phyloP scores from a whole-genome alignment of 2,113 vertebrate genomes.

The Coturnix japonica region DNA sequence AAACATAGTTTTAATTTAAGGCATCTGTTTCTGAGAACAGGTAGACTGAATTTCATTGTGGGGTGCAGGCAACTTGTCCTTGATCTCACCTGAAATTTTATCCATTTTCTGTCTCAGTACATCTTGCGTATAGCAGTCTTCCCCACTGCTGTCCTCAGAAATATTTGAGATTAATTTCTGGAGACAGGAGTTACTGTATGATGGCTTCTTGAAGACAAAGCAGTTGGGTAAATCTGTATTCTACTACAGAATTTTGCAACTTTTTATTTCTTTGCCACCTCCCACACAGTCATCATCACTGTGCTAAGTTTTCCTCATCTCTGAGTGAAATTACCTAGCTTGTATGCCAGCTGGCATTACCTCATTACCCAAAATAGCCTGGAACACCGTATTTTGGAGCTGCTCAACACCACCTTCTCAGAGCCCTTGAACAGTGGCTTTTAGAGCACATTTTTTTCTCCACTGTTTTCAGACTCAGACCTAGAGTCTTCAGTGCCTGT shows the following conservation, averaged over 20 bases:
- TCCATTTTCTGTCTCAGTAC: neutral
- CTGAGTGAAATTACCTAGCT: neutral
- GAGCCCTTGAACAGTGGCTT: neutral
- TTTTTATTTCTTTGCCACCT: neutral
- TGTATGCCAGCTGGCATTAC: neutral
- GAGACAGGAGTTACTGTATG: neutral
- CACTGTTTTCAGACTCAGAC: neutral
- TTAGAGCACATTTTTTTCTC: neutral
- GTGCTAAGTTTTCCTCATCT: neutral
- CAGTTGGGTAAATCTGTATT: neutral
- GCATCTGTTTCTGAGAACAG: neutral
- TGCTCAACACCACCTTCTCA: neutral
- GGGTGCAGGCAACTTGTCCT: neutral
- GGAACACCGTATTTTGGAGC: neutral
- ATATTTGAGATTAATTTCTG: neutral
- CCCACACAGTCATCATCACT: neutral
- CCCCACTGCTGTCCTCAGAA: neutral
- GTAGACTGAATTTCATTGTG: neutral
- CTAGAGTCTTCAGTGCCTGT: neutral
- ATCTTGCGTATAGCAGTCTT: neutral
- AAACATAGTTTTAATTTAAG: neutral
- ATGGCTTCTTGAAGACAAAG: neutral
- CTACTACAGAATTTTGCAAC: neutral
- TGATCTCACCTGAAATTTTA: neutral
- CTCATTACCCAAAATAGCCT: slow-evolving; percentile 1